Evolutionary conservation across 1,140 invertebrate species (phyloP).

Genomic region (Tetragonula clypearis): DNA sequence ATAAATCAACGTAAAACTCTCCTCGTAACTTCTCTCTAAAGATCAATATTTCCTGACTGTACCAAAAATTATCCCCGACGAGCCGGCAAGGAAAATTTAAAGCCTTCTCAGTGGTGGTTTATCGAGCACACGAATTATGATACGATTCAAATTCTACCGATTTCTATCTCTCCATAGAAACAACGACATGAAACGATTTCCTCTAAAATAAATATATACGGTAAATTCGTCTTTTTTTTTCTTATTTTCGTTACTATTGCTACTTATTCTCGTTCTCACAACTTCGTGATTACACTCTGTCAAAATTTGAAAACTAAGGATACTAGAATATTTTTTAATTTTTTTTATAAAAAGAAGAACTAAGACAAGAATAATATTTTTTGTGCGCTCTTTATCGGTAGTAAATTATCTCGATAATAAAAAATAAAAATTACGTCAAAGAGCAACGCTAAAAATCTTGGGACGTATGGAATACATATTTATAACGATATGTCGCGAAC

Average conservation of each 20-base stretch:
- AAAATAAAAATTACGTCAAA: not conserved
- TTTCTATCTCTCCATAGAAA: not conserved
- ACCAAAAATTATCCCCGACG: not conserved
- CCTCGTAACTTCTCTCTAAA: not conserved
- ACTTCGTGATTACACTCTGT: too few species aligned
- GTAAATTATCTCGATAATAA: not conserved
- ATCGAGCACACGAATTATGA: not conserved
- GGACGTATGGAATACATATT: not conserved
- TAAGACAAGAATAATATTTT: too few species aligned
- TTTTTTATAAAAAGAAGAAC: too few species aligned
- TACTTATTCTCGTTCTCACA: too few species aligned
- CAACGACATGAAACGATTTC: too few species aligned
- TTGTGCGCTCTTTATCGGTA: not conserved
- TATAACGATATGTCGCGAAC: not conserved
- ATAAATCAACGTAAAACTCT: constrained; percentile 2
- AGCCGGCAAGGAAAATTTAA: not conserved
- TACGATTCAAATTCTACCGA: not conserved
- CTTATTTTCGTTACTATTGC: too few species aligned
- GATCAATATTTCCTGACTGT: not conserved
- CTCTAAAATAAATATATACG: too few species aligned
- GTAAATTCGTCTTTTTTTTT: too few species aligned
- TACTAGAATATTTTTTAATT: too few species aligned
- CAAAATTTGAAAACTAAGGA: too few species aligned
- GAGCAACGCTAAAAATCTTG: not conserved
- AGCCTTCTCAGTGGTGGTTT: not conserved